A percentile compares a stretch with the other conserved stretches of the same genome.
Conservation (phyloP, 1,140 invertebrate species). For the Calephelis nemesis region DNA sequence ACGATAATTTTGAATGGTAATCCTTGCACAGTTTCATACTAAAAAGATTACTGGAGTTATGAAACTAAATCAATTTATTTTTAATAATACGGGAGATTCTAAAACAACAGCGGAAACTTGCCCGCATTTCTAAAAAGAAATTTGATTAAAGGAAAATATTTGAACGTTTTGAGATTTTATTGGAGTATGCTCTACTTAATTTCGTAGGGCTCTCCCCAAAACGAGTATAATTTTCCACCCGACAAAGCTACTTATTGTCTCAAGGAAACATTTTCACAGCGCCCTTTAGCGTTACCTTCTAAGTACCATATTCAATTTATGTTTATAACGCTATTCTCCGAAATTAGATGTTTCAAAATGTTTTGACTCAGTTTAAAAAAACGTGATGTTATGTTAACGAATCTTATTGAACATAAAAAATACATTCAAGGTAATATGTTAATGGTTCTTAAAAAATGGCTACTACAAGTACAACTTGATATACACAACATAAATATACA, state of each 20-base stretch:
- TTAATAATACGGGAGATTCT: neutral
- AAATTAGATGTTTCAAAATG: constrained; percentile 5
- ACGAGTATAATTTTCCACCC: constrained; percentile 72
- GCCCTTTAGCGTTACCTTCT: constrained; percentile 33
- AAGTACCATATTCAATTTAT: constrained; percentile 51
- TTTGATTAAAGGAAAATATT: constrained; percentile 8
- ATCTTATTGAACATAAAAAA: too few species aligned
- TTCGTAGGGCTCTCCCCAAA: constrained; percentile 41
- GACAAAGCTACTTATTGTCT: constrained; percentile 60
- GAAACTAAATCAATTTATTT: neutral
- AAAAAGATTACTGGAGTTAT: too few species aligned
- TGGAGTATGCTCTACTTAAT: constrained; percentile 25
- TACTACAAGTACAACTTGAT: too few species aligned
- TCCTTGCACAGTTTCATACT: too few species aligned
- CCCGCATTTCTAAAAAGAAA: neutral
- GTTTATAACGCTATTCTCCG: constrained; percentile 3
- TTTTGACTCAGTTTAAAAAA: neutral
- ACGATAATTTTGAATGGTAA: too few species aligned
- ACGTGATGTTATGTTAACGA: too few species aligned
- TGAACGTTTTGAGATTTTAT: constrained; percentile 27
- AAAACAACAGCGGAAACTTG: neutral
- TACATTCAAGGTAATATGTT: too few species aligned
- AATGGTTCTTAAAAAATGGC: too few species aligned
- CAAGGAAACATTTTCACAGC: constrained; percentile 51
- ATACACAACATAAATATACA: too few species aligned